Conservation (phyloP, 2,797 vertebrate genomes). For the Erpetoichthys calabaricus region DNA sequence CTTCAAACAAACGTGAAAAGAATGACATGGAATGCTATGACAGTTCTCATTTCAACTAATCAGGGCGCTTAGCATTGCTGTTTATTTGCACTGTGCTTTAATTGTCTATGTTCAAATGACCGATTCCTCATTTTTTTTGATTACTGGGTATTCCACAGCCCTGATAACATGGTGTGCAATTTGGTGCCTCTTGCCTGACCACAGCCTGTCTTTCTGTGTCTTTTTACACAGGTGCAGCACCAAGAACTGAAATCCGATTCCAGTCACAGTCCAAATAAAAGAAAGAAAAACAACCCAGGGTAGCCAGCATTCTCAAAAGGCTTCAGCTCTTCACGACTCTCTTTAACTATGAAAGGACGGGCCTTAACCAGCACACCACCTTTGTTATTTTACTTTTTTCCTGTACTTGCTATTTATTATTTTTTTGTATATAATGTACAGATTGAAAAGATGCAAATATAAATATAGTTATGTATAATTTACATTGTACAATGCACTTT, state of each 20-base stretch:
- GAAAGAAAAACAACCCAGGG: conserved; percentile 89
- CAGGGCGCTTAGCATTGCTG: no score
- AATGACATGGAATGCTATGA: no score
- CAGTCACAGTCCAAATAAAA: conserved; percentile 87
- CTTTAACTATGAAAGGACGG: conserved; percentile 34
- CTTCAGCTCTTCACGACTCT: conserved; percentile 35
- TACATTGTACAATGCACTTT: conserved; percentile 34
- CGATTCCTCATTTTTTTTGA: no score
- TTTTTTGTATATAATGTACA: conserved; percentile 55
- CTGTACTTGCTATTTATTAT: conserved; percentile 43
- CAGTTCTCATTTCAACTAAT: no score
- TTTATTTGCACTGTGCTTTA: no score
- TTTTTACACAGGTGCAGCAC: conserved; percentile 96
- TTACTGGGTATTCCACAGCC: no score
- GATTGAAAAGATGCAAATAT: conserved; percentile 20
- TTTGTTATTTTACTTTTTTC: conserved; percentile 44
- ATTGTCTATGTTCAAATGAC: no score
- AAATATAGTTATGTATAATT: conserved; percentile 23
- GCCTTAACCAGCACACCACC: conserved; percentile 34
- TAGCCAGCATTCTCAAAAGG: conserved; percentile 47
- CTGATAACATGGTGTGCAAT: conserved; percentile 1
- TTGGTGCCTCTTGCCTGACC: conserved; percentile 57
- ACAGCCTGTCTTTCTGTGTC: conserved; percentile 50
- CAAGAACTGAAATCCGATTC: conserved; percentile 88
- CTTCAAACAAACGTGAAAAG: no score